Percentiles rank a stretch among this genome's conserved stretches.
These are phyloP conservation scores for Agelas oroides DNA, from an alignment of 37 sponge, comb jelly and placozoan species.

Conservation along the genomic window DNA sequence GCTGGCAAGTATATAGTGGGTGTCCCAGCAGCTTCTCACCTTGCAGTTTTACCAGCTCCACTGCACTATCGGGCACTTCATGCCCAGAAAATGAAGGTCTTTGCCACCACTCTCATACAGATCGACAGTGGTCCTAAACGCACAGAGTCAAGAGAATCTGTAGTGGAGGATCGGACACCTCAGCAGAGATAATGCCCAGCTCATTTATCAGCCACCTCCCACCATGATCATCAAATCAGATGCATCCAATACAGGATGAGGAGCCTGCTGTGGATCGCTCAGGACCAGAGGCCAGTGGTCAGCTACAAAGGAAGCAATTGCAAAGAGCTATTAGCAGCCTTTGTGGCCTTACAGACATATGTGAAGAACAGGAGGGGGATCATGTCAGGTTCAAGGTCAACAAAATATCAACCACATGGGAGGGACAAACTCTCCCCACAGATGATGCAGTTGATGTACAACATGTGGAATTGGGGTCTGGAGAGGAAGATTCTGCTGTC, in stretches of 20 bases:
- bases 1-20: slow-evolving; percentile 16
- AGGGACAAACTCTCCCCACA: slow-evolving; percentile 6
- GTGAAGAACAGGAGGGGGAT: neutral
- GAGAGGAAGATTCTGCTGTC: slow-evolving; percentile 5
- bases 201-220: neutral
- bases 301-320: neutral
- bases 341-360: neutral
- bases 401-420: slow-evolving; percentile 27
- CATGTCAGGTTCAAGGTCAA: neutral
- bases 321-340: slow-evolving; percentile 19
- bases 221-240: slow-evolving; percentile 11
- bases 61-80: slow-evolving; percentile 5
- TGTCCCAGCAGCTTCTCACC: neutral
- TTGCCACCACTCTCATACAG: slow-evolving; percentile 2
- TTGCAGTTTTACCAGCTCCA: slow-evolving; percentile 22
- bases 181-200: neutral
- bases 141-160: neutral
- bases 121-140: neutral
- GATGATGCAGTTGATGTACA: neutral
- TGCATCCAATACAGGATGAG: slow-evolving; percentile 21
- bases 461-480: slow-evolving; percentile 22
- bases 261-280: neutral
- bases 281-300: slow-evolving; percentile 15
- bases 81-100: neutral
- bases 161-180: slow-evolving; percentile 3